phyloP scores from a whole-genome alignment of 2,797 vertebrate species.

The Eupleurogrammus muticus region DNA sequence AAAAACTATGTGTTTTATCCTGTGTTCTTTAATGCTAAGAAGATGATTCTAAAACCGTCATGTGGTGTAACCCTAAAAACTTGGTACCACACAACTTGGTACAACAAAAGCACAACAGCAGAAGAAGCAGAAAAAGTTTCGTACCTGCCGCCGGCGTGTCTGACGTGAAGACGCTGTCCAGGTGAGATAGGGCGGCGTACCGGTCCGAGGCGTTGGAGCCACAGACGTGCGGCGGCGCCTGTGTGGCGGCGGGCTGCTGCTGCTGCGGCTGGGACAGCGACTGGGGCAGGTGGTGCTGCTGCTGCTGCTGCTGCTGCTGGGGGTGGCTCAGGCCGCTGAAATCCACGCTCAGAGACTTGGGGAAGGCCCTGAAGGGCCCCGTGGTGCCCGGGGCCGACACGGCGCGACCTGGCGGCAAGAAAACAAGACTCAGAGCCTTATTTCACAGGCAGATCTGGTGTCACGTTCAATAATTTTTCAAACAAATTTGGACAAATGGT shows the following conservation, averaged over 20 bases:
- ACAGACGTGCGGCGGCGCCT: slow-evolving; percentile 33
- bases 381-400: slow-evolving; percentile 77
- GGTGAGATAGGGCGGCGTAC: slow-evolving; percentile 84
- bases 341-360: slow-evolving; percentile 87
- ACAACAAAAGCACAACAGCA: too few species aligned
- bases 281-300: slow-evolving; percentile 62
- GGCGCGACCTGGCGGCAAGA: slow-evolving; percentile 76
- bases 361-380: slow-evolving; percentile 85
- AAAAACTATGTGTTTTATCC: too few species aligned
- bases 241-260: slow-evolving; percentile 38
- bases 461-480: too few species aligned
- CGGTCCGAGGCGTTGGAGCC: slow-evolving; percentile 69
- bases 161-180: slow-evolving; percentile 79
- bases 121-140: neutral
- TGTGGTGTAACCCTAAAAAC: too few species aligned
- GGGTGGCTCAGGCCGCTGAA: slow-evolving; percentile 82
- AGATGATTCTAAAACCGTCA: too few species aligned
- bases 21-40: too few species aligned
- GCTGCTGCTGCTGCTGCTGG: slow-evolving; percentile 57
- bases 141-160: slow-evolving; percentile 77
- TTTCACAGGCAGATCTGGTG: too few species aligned
- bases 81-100: too few species aligned
- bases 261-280: slow-evolving; percentile 60
- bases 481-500: too few species aligned
- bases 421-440: neutral